Percentiles rank a stretch among this genome's conserved stretches.
Evolutionary conservation across 2,888 invertebrate genomes (phyloP).

Genomic region (Dermolepida albohirtum): DNA sequence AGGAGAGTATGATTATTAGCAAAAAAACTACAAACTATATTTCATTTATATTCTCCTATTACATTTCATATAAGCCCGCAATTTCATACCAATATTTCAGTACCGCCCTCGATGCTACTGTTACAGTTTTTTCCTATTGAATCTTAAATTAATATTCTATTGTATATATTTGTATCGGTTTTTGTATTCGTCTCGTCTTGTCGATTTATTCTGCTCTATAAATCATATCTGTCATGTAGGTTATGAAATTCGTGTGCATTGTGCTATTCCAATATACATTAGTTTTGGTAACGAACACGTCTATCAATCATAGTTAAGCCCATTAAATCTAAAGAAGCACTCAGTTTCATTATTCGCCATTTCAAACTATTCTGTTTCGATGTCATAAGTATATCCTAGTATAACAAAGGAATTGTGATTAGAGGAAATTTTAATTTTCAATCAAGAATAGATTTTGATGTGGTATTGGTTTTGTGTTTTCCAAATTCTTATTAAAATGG

Average conservation of each 20-base stretch:
- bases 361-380: not conserved
- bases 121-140: constrained; percentile 15
- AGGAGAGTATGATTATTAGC: no score
- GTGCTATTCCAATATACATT: constrained; percentile 30
- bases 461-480: no score
- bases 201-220: constrained; percentile 28
- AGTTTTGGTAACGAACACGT: constrained; percentile 18
- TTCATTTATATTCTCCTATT: no score
- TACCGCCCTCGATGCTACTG: constrained; percentile 19
- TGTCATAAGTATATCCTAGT: not conserved
- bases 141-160: constrained; percentile 36
- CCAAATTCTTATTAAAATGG: no score
- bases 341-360: no score
- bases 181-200: constrained; percentile 33
- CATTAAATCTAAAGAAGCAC: constrained; percentile 8
- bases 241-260: constrained; percentile 34
- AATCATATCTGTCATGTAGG: constrained; percentile 33
- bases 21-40: no score
- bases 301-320: constrained; percentile 27
- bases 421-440: no score
- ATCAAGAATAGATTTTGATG: no score
- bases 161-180: constrained; percentile 29
- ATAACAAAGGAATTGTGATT: not conserved
- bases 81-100: constrained; percentile 9
- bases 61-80: constrained; percentile 3